Base-by-base conservation (phyloP, 1,140 invertebrate species). In the Atta colombica region DNA sequence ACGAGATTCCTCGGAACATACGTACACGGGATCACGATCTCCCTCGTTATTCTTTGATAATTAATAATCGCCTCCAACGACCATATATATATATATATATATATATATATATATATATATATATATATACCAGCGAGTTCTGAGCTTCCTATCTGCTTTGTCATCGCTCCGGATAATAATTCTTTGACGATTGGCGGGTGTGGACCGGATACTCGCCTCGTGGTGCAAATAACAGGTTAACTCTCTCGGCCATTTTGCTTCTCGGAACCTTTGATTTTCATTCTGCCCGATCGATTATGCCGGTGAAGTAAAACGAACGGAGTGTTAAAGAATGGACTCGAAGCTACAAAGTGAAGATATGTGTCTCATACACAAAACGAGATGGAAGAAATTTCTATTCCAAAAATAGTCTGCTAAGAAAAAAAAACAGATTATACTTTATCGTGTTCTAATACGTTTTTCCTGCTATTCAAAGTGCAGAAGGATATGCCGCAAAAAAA, bases 101-200 rank as follows among this genome's bases (percentile, higher is more conserved):
- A 21, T 21, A 21, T 21, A 21, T 21, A 21, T 21, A 21, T 21
- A 21, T 21, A 21, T 21, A 21, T 21, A 21, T 21, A 21, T 21
- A 21, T 21, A 21, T 21, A 21, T 21, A 21, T 21, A 84, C 68
- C 55, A 65, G 28, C 77, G 35, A 31, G 65, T 75, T 65, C 31
- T 65, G 39, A 51, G 25, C 61, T 75, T 77, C 77, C 85, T 90
- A 93, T 93, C 92, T 89, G 89, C 89, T 91, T 92, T 93, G 92
- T 93, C 92, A 92, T 93, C 92, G 87, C 72, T 65, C 39, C 75
- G 89, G 72, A 78, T 90, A 91, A 93, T 93, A 93, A 93, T 78
- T 92, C 87, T 86, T 82, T 71, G 68, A 58, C 77, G 68, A 90
- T 87, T 60, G 88, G 69, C 51, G 53, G 39, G n/a, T 66, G 31